These are phyloP conservation scores for Pitta sordida DNA, from an alignment of 2,113 vertebrate genomes.

Conservation along the genomic window DNA sequence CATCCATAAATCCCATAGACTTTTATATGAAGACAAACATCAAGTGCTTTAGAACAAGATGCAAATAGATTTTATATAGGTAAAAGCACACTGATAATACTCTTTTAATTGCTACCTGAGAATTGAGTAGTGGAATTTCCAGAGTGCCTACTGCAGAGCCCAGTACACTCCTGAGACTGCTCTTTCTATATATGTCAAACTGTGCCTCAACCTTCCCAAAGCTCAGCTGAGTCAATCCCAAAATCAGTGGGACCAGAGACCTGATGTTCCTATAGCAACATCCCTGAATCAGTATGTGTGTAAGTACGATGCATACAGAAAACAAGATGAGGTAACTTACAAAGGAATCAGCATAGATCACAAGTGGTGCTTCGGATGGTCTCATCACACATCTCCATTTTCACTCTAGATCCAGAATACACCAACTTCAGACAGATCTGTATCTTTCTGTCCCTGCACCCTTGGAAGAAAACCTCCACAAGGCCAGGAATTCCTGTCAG, in stretches of 20 bases:
- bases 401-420: not conserved
- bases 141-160: not conserved
- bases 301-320: no score
- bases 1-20: not conserved
- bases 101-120: not conserved
- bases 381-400: accelerated
- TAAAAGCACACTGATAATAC: not conserved
- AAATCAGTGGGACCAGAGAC: not conserved
- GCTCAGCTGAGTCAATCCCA: not conserved
- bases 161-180: no score
- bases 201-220: not conserved
- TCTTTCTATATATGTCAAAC: not conserved
- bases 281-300: not conserved
- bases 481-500: not conserved
- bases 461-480: not conserved
- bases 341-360: not conserved
- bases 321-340: not conserved
- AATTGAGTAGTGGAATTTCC: not conserved
- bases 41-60: not conserved
- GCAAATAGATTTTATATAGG: not conserved
- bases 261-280: not conserved
- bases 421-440: not conserved
- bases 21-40: not conserved
- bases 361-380: not conserved
- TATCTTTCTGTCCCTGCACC: not conserved